Conservation (phyloP, 2,113 vertebrate genomes). For the Corythoichthys haematopterus region DNA sequence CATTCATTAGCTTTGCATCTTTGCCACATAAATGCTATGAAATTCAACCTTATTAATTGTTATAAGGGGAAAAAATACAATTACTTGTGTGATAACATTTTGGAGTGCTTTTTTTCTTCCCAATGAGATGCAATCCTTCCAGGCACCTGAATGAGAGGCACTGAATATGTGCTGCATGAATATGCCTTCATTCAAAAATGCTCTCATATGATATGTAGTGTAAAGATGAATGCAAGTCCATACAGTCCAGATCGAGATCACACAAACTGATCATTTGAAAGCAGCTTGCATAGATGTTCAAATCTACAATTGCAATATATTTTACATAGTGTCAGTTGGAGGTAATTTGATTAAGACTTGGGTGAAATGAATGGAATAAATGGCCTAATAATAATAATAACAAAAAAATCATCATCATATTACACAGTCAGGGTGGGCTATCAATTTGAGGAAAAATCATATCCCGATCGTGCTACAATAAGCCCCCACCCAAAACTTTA, state of each 20-base stretch:
- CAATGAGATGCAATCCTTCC: neutral
- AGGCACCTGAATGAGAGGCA: slow-evolving; percentile 2
- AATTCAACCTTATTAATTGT: neutral
- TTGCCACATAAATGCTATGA: neutral
- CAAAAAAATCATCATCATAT: neutral
- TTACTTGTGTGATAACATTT: neutral
- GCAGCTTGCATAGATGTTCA: slow-evolving; percentile 44
- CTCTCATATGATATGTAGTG: neutral
- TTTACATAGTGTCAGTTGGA: slow-evolving; percentile 1
- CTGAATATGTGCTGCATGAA: neutral
- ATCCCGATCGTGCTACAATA: neutral
- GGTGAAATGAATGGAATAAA: neutral
- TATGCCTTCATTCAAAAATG: slow-evolving; percentile 15
- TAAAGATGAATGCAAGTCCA: neutral
- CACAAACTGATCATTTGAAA: neutral
- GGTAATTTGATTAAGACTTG: neutral
- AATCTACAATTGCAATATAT: slow-evolving; percentile 12
- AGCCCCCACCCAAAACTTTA: neutral
- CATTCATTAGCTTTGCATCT: neutral
- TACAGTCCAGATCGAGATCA: neutral
- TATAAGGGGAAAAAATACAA: neutral
- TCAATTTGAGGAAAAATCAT: neutral
- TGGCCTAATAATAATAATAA: neutral
- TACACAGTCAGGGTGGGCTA: neutral
- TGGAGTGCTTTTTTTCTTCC: neutral